These are phyloP conservation scores for Tapirus indicus DNA, from an alignment of 2,797 vertebrate genomes.

Conservation along the genomic window DNA sequence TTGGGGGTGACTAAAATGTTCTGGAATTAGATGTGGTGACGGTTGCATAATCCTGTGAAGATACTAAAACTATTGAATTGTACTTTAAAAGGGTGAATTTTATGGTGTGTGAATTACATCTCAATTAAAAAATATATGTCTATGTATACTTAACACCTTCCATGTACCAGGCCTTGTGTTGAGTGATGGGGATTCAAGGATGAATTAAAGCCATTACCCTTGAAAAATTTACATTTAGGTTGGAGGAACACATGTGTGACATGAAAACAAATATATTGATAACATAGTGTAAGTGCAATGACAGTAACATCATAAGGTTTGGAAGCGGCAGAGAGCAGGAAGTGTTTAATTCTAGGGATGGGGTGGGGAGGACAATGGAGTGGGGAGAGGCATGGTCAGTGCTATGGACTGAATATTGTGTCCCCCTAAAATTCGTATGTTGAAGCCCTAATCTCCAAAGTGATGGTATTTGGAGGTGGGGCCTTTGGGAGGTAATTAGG, in stretches of 20 bases:
- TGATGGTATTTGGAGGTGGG: neutral
- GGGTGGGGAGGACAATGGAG: neutral
- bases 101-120: neutral
- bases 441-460: neutral
- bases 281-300: neutral
- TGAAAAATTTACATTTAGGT: neutral
- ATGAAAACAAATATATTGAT: neutral
- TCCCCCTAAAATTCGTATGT: neutral
- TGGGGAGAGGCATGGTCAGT: neutral
- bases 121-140: neutral
- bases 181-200: constrained; percentile 18
- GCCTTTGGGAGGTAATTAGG: neutral
- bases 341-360: neutral
- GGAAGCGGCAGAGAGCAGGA: neutral
- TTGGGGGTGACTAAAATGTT: neutral
- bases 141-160: neutral
- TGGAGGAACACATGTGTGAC: neutral
- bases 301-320: neutral
- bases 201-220: neutral
- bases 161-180: constrained; percentile 27
- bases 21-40: neutral
- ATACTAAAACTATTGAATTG: constrained; percentile 21
- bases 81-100: constrained; percentile 52
- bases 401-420: neutral
- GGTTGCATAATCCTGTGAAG: neutral